phyloP scores from a whole-genome alignment of 2,888 invertebrate species.

The Drosophila sordidapex region DNA sequence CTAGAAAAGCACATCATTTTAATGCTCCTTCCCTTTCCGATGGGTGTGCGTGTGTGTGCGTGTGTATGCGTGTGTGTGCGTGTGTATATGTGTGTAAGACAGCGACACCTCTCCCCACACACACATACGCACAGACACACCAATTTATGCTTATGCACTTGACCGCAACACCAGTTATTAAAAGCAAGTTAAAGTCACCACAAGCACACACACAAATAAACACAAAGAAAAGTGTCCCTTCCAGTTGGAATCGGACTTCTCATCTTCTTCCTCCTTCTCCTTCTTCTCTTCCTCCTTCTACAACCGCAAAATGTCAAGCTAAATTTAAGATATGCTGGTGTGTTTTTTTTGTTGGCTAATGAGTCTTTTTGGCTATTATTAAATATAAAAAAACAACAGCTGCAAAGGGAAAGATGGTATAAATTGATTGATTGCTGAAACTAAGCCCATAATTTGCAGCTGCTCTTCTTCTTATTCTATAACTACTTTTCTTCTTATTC shows the following conservation, averaged over 20 bases:
- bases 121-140: background rate
- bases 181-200: slow-evolving; percentile 53
- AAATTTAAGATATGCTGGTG: slow-evolving; percentile 40
- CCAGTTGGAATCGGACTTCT: background rate
- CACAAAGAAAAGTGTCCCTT: background rate
- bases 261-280: background rate
- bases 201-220: slow-evolving; percentile 22
- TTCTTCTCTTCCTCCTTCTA: slow-evolving; percentile 19
- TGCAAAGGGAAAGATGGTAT: background rate
- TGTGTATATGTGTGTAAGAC: slow-evolving; percentile 1
- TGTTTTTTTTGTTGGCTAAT: slow-evolving; percentile 44
- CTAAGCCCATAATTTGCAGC: background rate
- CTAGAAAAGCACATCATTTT: slow-evolving; percentile 5
- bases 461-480: background rate
- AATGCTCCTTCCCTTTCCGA: background rate
- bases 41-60: too few species aligned
- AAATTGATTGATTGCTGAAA: background rate
- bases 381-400: slow-evolving; percentile 43
- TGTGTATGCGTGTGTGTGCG: background rate
- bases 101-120: slow-evolving; percentile 13
- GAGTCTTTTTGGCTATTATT: slow-evolving; percentile 39
- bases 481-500: background rate
- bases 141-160: slow-evolving; percentile 20
- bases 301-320: slow-evolving; percentile 50
- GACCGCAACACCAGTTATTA: slow-evolving; percentile 58